Evolutionary conservation across 1,140 invertebrate species (phyloP), one percentile per base, ranked within the genome.

Genomic region (Eueides isabella): DNA sequence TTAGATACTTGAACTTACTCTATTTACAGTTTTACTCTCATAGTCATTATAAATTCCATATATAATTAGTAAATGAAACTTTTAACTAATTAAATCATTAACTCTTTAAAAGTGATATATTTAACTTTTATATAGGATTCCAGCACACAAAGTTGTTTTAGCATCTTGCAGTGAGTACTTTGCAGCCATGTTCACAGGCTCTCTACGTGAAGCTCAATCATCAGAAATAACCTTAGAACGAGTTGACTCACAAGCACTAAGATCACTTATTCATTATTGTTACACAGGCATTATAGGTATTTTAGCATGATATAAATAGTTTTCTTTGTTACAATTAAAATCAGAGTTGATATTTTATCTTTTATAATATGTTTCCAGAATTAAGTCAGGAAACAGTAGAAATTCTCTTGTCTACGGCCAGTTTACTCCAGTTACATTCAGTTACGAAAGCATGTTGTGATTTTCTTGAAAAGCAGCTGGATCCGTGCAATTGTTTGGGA

Each of bases 161-260:
- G 97, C 97, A 83, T 97, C 98, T 72, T 97, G 97, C 62, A 98
- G 97, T 81, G 97, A 98, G 93, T 99, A 99, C 92, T 99, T 99
- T 94, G 96, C 97, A 64, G 98, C 97, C 61, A 99, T 99, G 98
- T 99, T 99, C 88, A 98, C 97, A 30, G 97, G 96, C 79, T 96
- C 96, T 76, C 92, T 99, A 67, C 94, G 96, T 82, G 98, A 99
- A 94, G 95, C 97, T n/a, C 95, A 94, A 68, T 96, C 97, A 89
- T 95, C 95, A 77, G 97, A 98, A 94, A 96, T 99, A 33, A 96
- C 96, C 74, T 92, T 99, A 80, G 96, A 96, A 80, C 96, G 96
- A 87, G 96, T 98, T 23, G 96, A 98, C 88, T 95, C 97, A 23
- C 97, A 98, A 90, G 97, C 98, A 70, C 93, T 99, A 61, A 95